Conservation (phyloP, 2,797 vertebrate genomes). For the Coluber constrictor region DNA sequence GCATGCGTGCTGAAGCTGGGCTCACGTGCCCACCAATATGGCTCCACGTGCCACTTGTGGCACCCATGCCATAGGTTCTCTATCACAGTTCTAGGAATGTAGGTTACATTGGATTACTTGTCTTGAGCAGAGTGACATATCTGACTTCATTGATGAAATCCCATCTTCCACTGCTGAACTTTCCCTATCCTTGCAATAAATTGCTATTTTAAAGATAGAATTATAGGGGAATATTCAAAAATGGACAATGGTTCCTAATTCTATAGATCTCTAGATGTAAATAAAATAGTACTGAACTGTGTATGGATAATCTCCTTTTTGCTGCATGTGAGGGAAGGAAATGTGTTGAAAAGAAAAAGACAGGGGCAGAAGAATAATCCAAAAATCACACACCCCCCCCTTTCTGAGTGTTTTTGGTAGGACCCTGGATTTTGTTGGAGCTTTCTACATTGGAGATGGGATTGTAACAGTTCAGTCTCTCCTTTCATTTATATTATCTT, state of each 20-base stretch:
- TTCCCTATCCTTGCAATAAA: not conserved
- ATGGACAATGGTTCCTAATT: not conserved
- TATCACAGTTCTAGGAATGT: not conserved
- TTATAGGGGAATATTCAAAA: not conserved
- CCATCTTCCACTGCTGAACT: not conserved
- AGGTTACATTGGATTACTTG: not conserved
- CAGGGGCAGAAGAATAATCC: not conserved
- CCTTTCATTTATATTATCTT: not conserved
- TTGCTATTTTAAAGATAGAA: not conserved
- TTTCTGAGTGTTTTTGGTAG: not conserved
- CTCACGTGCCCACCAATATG: too few relatives aligned
- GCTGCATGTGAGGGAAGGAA: not conserved
- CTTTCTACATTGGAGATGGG: not conserved
- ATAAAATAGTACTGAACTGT: not conserved
- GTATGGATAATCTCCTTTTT: not conserved
- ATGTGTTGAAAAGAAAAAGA: not conserved
- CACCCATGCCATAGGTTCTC: too few relatives aligned
- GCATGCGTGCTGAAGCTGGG: too few relatives aligned
- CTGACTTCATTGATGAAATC: not conserved
- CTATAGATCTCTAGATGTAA: not conserved
- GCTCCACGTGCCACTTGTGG: too few relatives aligned
- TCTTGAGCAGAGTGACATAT: not conserved
- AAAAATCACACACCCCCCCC: not conserved
- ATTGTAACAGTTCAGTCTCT: constrained; percentile 15
- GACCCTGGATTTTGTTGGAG: not conserved